A percentile compares a stretch with the other conserved stretches of the same genome.
Evolutionary conservation across 2,113 vertebrate species (phyloP).

Genomic region (Hippoglossus stenolepis): DNA sequence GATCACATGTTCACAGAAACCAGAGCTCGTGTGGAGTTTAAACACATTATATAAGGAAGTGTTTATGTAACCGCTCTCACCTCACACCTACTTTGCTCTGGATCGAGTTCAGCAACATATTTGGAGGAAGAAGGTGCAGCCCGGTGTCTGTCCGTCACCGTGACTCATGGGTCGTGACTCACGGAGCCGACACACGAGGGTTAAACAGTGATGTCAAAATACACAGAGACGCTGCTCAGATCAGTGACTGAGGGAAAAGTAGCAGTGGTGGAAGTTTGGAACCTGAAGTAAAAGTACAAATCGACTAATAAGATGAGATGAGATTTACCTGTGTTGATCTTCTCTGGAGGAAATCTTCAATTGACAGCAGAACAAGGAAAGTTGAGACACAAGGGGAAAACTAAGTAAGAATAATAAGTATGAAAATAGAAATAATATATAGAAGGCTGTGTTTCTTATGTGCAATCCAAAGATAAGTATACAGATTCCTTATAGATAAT

Average conservation of each 20-base stretch:
- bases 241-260: too few species aligned
- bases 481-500: too few species aligned
- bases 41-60: not conserved
- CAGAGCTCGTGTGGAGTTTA: not conserved
- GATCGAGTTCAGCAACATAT: constrained; percentile 53
- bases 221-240: too few species aligned
- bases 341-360: too few species aligned
- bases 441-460: too few species aligned
- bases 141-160: not conserved
- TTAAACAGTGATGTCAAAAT: too few species aligned
- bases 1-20: not conserved
- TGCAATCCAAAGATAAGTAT: too few species aligned
- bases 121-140: constrained; percentile 12
- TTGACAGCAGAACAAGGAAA: not conserved
- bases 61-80: not conserved
- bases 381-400: not conserved
- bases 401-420: not conserved
- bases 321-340: too few species aligned
- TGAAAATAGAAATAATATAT: too few species aligned
- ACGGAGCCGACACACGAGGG: not conserved
- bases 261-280: too few species aligned
- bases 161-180: constrained; percentile 3
- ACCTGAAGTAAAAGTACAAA: too few species aligned
- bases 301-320: too few species aligned
- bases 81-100: not conserved